These are phyloP conservation scores for Stomatorhinus ivindoensis DNA, from an alignment of 2,113 vertebrate genomes.

Conservation along the genomic window DNA sequence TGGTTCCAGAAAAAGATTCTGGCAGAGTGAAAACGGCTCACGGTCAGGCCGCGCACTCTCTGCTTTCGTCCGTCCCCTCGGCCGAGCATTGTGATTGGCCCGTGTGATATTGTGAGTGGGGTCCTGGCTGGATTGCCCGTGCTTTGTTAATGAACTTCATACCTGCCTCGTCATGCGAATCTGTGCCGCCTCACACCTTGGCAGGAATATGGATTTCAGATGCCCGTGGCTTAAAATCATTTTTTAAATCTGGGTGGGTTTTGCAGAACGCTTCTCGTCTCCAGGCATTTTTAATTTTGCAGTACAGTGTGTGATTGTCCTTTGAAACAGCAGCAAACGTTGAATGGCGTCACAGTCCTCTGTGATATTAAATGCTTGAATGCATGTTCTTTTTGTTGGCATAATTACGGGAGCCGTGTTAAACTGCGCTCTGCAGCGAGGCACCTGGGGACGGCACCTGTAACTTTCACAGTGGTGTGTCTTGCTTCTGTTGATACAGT, in stretches of 20 bases:
- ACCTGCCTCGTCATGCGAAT: not conserved
- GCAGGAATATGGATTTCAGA: not conserved
- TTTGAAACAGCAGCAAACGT: not conserved
- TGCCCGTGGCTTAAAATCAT: not conserved
- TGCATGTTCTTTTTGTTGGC: not conserved
- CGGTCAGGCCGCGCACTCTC: not conserved
- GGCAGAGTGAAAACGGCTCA: not conserved
- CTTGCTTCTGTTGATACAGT: not conserved
- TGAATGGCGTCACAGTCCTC: not conserved
- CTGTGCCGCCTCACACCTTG: not conserved
- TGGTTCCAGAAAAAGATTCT: not conserved
- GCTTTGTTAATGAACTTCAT: not conserved
- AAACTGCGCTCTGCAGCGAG: not conserved
- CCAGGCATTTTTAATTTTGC: not conserved
- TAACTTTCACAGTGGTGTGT: too few relatives aligned
- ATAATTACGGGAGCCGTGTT: not conserved
- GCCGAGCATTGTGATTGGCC: not conserved
- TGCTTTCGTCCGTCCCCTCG: not conserved
- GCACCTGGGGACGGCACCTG: not conserved
- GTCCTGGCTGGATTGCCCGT: not conserved
- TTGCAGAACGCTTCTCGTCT: not conserved
- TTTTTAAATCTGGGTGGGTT: not conserved
- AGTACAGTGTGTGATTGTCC: not conserved
- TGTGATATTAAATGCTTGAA: not conserved
- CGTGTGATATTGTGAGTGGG: not conserved